Percentiles rank a stretch among this genome's conserved stretches.
These are phyloP conservation scores for Pantala flavescens DNA, from an alignment of 1,140 invertebrate genomes.

Conservation along the genomic window DNA sequence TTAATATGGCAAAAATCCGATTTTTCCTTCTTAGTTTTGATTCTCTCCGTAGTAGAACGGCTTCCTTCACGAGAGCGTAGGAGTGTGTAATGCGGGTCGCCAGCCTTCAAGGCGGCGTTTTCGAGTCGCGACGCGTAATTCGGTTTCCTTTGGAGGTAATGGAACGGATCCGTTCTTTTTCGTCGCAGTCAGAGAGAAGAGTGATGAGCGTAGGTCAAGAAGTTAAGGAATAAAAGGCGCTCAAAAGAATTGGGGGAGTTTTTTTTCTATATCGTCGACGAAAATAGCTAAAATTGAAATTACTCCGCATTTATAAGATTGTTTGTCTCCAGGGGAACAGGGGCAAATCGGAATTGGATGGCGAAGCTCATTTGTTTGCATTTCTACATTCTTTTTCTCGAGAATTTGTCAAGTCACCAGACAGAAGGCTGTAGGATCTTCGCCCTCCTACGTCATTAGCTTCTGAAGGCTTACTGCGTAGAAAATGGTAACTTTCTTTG, in stretches of 20 bases:
- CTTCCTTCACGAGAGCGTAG: too few species aligned
- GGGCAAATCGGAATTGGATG: neutral
- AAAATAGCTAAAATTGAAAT: neutral
- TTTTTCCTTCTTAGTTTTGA: too few species aligned
- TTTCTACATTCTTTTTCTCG: neutral
- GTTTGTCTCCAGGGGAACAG: neutral
- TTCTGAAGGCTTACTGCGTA: too few species aligned
- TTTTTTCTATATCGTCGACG: neutral
- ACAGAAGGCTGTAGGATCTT: too few species aligned
- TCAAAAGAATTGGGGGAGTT: neutral
- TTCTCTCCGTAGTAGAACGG: too few species aligned
- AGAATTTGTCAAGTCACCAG: too few species aligned
- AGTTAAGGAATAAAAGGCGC: neutral
- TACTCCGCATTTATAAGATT: neutral
- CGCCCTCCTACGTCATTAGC: too few species aligned
- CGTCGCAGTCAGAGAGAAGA: neutral
- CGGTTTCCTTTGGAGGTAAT: neutral
- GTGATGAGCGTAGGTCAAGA: neutral
- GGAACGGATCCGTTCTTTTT: neutral
- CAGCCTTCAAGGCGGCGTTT: neutral
- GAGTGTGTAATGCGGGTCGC: too few species aligned
- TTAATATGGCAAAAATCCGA: too few species aligned
- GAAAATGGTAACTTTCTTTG: too few species aligned
- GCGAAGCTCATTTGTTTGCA: neutral
- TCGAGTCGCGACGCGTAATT: neutral